Conservation (phyloP, 2,888 invertebrate genomes). For the Orthonevra nobilis region DNA sequence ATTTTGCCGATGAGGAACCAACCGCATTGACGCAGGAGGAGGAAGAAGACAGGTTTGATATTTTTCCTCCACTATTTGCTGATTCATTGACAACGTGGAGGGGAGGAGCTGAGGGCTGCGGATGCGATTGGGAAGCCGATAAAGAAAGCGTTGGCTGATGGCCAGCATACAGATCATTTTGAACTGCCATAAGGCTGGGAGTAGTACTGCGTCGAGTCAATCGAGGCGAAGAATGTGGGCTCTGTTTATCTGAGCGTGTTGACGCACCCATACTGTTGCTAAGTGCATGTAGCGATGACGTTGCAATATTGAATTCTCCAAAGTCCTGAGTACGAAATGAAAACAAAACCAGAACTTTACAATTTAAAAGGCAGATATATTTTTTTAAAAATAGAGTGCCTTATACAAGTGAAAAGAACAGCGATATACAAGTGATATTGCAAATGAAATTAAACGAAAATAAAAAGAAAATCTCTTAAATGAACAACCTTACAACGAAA, state of each 20-base stretch:
- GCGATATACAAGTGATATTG: too few species aligned
- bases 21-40: constrained; percentile 45
- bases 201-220: constrained; percentile 80
- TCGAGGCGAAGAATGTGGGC: constrained; percentile 83
- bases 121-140: constrained; percentile 70
- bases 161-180: constrained; percentile 78
- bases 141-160: constrained; percentile 75
- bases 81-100: constrained; percentile 73
- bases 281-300: constrained; percentile 83
- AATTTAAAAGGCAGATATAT: too few species aligned
- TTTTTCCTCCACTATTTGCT: constrained; percentile 28
- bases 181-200: constrained; percentile 79
- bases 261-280: constrained; percentile 78
- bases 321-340: constrained; percentile 80
- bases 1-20: constrained; percentile 71
- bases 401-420: too few species aligned
- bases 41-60: constrained; percentile 51
- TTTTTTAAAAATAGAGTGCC: too few species aligned
- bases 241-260: constrained; percentile 80
- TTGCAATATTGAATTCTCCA: constrained; percentile 85
- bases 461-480: too few species aligned
- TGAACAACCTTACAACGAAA: too few species aligned
- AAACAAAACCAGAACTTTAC: too few species aligned
- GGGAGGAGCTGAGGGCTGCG: constrained; percentile 76
- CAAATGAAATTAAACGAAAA: too few species aligned